A percentile compares a stretch with the other conserved stretches of the same genome.
phyloP scores from a whole-genome alignment of 2,888 invertebrate species.

The Halictus quadricinctus region DNA sequence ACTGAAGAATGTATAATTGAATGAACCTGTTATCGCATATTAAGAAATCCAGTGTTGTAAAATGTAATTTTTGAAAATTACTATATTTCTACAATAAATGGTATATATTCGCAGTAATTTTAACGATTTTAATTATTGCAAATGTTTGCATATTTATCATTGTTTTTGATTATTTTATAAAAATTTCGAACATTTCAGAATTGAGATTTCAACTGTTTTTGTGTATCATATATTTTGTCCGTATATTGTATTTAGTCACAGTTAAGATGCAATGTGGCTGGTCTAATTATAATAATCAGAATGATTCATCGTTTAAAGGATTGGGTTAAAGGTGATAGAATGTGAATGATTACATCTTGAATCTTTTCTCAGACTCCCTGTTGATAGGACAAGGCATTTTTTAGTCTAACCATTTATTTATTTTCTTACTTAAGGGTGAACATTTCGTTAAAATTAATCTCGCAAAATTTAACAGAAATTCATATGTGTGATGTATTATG shows the following conservation, averaged over 20 bases:
- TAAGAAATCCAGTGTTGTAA: not conserved
- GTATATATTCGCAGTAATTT: not conserved
- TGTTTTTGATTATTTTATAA: not conserved
- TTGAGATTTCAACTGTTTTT: not conserved
- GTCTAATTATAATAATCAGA: conserved; percentile 62
- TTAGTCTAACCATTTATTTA: conserved; percentile 6
- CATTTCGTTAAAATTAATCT: conserved; percentile 7
- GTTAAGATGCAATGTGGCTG: conserved; percentile 34
- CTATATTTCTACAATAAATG: not conserved
- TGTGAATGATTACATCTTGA: conserved; percentile 30
- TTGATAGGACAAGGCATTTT: not conserved
- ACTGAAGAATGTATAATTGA: not conserved
- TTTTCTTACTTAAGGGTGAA: not conserved
- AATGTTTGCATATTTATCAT: not conserved
- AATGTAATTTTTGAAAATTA: not conserved
- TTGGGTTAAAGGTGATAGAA: conserved; percentile 60
- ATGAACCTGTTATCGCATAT: not conserved
- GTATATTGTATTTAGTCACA: conserved; percentile 31
- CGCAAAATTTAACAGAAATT: not conserved
- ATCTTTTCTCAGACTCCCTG: conserved; percentile 20
- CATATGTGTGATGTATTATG: not conserved
- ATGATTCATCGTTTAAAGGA: conserved; percentile 67
- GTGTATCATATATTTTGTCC: not conserved
- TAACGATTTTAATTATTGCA: not conserved
- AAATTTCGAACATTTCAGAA: not conserved